Conservation (phyloP, 2,888 invertebrate genomes). For the Marronus borbonicus region DNA sequence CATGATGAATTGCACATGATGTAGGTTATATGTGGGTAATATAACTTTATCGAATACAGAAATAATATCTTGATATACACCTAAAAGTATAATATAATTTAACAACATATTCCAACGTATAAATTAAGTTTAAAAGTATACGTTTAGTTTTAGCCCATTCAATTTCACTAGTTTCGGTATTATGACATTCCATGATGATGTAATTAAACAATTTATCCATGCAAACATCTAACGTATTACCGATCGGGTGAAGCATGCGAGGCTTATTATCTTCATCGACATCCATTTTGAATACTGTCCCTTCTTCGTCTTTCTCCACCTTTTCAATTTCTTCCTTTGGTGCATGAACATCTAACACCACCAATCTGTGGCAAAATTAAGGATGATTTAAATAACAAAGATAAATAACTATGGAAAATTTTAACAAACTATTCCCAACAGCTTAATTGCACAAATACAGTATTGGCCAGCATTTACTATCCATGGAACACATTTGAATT, state of each 20-base stretch:
- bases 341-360: constrained; percentile 83
- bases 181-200: constrained; percentile 76
- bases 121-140: constrained; percentile 38
- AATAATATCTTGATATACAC: constrained; percentile 75
- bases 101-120: constrained; percentile 12
- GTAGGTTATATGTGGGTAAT: constrained; percentile 86
- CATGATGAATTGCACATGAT: constrained; percentile 84
- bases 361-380: constrained; percentile 72
- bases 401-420: neutral
- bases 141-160: constrained; percentile 75
- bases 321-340: constrained; percentile 73
- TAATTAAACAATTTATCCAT: constrained; percentile 83
- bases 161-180: constrained; percentile 68
- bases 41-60: constrained; percentile 85
- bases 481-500: too few species aligned
- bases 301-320: constrained; percentile 66
- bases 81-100: constrained; percentile 56
- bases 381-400: constrained; percentile 54
- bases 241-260: constrained; percentile 73
- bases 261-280: constrained; percentile 67
- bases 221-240: constrained; percentile 83
- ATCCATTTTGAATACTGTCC: constrained; percentile 74
- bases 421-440: too few species aligned
- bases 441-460: too few species aligned
- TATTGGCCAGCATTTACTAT: too few species aligned